Evolutionary conservation across 1,140 invertebrate genomes (phyloP).

Genomic region (Anoplophora glabripennis): DNA sequence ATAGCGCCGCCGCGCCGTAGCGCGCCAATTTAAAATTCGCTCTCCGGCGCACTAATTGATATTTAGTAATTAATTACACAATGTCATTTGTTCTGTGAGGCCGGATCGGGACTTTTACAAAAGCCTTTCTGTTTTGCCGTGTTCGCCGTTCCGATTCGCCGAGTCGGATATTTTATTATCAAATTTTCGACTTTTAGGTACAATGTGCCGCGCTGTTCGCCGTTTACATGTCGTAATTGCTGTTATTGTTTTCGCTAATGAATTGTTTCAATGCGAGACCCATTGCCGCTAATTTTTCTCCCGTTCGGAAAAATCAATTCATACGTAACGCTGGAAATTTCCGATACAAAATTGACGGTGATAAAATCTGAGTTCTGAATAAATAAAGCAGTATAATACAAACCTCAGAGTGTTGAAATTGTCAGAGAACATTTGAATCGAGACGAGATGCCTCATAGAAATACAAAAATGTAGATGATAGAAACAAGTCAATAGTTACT

Average conservation of each 20-base stretch:
- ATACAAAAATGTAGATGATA: no score
- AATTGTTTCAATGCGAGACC: no score
- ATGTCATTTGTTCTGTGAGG: conserved; percentile 16
- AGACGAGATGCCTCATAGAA: no score
- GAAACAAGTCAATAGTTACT: no score
- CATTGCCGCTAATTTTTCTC: no score
- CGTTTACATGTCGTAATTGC: conserved; percentile 10
- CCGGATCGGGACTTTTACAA: conserved; percentile 4
- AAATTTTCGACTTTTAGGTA: conserved; percentile 13
- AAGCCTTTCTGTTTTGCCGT: conserved; percentile 5
- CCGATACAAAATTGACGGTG: no score
- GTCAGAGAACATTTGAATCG: no score
- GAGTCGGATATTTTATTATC: conserved; percentile 17
- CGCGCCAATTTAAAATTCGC: conserved; percentile 15
- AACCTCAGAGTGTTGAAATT: no score
- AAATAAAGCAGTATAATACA: no score
- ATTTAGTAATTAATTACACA: conserved; percentile 16
- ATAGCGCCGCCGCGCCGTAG: conserved; percentile 8
- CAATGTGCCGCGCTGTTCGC: conserved; percentile 1
- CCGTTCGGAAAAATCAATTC: no score
- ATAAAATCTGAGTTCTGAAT: no score
- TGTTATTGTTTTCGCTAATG: conserved; percentile 8
- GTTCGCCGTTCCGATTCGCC: conserved; percentile 8
- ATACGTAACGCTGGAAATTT: no score
- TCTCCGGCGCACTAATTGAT: conserved; percentile 13